Evolutionary conservation across 2,888 invertebrate genomes (phyloP).

Genomic region (Lingula anatina): DNA sequence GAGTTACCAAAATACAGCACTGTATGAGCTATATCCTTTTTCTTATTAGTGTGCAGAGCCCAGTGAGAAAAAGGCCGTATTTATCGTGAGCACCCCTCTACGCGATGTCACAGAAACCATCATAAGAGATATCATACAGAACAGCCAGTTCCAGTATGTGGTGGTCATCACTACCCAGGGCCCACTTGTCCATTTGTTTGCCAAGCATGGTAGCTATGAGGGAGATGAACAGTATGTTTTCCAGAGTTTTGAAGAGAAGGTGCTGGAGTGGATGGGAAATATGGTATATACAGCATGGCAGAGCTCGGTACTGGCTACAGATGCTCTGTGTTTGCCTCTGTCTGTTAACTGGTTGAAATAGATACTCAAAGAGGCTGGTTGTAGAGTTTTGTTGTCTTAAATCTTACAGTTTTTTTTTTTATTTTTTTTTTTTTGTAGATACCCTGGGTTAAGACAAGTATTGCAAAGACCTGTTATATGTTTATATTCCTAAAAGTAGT

Average conservation of each 20-base stretch:
- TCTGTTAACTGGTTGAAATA: not conserved
- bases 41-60: conserved; percentile 46
- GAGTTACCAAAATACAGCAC: too few species aligned
- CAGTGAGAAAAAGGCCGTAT: conserved; percentile 54
- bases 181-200: conserved; percentile 57
- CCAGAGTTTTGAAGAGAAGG: conserved; percentile 51
- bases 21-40: not conserved
- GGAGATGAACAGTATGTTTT: conserved; percentile 48
- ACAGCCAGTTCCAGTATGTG: conserved; percentile 62
- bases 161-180: conserved; percentile 61
- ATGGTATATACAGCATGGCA: conserved; percentile 50
- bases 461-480: too few species aligned
- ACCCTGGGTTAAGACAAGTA: too few species aligned
- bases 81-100: conserved; percentile 61
- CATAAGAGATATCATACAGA: conserved; percentile 60
- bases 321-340: not conserved
- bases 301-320: not conserved
- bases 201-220: conserved; percentile 46
- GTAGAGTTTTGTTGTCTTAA: too few species aligned
- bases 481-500: too few species aligned
- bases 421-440: too few species aligned
- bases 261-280: conserved; percentile 61
- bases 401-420: too few species aligned
- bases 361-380: too few species aligned
- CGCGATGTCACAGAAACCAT: conserved; percentile 58